phyloP scores from a whole-genome alignment of 2,888 invertebrate genomes.

The Meghimatium bilineatum region DNA sequence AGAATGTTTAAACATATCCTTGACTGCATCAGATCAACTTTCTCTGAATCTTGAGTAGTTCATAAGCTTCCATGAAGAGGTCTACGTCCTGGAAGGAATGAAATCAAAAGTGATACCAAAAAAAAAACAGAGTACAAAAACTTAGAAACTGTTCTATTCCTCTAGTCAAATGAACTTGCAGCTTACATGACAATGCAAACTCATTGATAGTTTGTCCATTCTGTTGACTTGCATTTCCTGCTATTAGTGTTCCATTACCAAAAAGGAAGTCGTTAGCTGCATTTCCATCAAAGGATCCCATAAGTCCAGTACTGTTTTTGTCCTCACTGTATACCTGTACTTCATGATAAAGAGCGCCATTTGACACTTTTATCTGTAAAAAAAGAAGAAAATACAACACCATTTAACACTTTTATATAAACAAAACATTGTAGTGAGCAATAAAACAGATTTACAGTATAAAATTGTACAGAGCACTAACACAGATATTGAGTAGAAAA shows the following conservation, averaged over 20 bases:
- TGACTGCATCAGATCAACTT: too few relatives aligned
- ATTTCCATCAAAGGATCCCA: slow-evolving; percentile 26
- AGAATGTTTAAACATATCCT: too few relatives aligned
- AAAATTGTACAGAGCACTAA: too few relatives aligned
- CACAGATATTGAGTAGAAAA: too few relatives aligned
- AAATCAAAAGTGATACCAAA: too few relatives aligned
- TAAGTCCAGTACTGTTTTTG: neutral
- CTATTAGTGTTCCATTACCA: neutral
- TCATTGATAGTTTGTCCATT: slow-evolving; percentile 1
- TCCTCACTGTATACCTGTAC: neutral
- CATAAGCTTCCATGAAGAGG: too few relatives aligned
- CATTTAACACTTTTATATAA: neutral
- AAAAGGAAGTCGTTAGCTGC: slow-evolving; percentile 6
- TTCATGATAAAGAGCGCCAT: neutral
- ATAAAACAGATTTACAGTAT: too few relatives aligned
- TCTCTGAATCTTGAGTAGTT: too few relatives aligned
- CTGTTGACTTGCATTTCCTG: neutral
- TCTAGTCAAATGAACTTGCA: too few relatives aligned
- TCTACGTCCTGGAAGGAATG: too few relatives aligned
- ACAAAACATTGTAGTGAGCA: neutral
- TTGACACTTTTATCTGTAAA: neutral
- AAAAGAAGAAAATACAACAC: neutral
- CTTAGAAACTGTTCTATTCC: too few relatives aligned
- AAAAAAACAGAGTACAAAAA: too few relatives aligned
- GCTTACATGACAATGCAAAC: slow-evolving; percentile 17